Base-by-base conservation (phyloP, 2,888 invertebrate species). In the Hermodice carunculata region DNA sequence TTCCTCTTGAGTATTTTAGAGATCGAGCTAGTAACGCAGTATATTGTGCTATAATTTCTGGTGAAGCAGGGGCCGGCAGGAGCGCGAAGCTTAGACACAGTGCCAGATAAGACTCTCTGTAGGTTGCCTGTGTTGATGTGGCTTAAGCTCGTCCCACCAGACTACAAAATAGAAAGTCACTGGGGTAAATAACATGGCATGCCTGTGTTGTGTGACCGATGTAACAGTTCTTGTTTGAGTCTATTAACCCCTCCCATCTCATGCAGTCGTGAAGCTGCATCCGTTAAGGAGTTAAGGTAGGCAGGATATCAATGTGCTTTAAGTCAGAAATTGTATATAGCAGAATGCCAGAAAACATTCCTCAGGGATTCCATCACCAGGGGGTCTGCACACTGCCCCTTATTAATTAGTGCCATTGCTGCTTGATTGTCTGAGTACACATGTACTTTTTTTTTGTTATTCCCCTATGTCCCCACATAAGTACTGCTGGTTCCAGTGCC, bases 371-470 rank as follows among this genome's bases (percentile, higher is more conserved):
- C 3, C 58, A 58, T 58, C 2, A 58, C 24, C 8, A 29, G 6
- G 11, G 44, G 46, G 29, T 44, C 22, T 6, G 14, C 14, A 6
- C 46, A 49, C 6, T 34, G n/a, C 2, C 49, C 60, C 26, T 60
- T 60, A 37, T 60, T 60, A 3, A 60, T 28, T 19, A 49, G 24
- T 8, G 37, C 51, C 11, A 34, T 29, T 1, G 60, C 49, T 1
- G 17, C 19, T 28, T 37, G 26, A 28, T 49, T 60, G 40, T 60
- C 60, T 26, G 49, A 24, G 26, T 44, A 31, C n/a, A 44, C n/a
- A 6, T 31, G 31, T 3, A 53, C 53, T 3, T 3, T n/a, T n/a
- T 37, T 32, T 32, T 53, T 53, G 17, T 14, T n/a, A n/a, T 22
- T 31, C 32, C 29, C 14, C 24, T 19, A 8, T n/a, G 31, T 11